These are phyloP conservation scores for Procambarus clarkii DNA, from an alignment of 1,140 invertebrate genomes.

Conservation along the genomic window DNA sequence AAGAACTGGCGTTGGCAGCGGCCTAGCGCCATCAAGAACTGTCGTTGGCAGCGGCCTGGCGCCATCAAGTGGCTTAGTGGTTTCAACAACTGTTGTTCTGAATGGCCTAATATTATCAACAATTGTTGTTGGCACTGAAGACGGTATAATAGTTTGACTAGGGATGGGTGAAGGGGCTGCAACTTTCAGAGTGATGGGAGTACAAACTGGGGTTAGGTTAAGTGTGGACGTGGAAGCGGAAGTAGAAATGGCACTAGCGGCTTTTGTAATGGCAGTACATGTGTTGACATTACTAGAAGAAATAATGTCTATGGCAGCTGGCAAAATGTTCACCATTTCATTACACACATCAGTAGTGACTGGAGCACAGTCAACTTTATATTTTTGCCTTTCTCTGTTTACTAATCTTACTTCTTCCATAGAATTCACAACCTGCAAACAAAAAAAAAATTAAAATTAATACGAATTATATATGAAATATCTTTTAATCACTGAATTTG, in stretches of 20 bases:
- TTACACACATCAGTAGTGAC: background rate
- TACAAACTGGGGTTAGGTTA: background rate
- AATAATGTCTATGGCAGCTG: background rate
- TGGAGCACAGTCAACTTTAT: background rate
- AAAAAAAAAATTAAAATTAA: no score
- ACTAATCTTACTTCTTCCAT: constrained; percentile 4
- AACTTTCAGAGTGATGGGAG: background rate
- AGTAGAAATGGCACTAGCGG: constrained; percentile 1
- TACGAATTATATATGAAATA: background rate
- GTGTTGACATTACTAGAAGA: background rate
- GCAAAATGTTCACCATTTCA: background rate
- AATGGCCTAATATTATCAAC: background rate
- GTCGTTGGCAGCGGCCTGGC: no score
- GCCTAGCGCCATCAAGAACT: no score
- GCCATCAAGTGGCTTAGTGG: no score
- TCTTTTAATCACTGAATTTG: background rate
- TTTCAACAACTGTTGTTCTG: no score
- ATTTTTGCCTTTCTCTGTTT: background rate
- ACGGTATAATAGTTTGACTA: background rate
- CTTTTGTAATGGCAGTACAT: constrained; percentile 4
- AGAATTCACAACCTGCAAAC: background rate
- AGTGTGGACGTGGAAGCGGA: background rate
- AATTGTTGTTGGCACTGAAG: background rate
- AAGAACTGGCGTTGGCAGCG: no score
- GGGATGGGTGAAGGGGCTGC: background rate